Evolutionary conservation across 35 echinoderm and acorn worm genomes (phyloP).

Genomic region (Heliocidaris tuberculata): DNA sequence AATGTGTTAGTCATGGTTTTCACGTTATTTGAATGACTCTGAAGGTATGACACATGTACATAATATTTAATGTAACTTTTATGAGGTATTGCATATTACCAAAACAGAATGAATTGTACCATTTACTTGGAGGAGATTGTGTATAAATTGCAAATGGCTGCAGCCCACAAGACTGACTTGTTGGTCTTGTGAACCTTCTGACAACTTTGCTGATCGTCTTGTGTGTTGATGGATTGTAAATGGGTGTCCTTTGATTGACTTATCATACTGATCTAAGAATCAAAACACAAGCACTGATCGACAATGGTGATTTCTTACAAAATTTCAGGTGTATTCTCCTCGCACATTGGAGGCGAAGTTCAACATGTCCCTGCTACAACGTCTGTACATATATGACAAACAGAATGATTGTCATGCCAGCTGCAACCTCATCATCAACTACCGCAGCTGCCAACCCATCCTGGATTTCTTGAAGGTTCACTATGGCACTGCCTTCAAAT

Average conservation of each 20-base stretch:
- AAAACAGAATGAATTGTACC: too few species aligned
- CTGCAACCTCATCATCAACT: constrained; percentile 71
- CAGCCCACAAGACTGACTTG: too few species aligned
- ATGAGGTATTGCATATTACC: too few species aligned
- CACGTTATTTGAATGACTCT: too few species aligned
- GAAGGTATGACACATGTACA: too few species aligned
- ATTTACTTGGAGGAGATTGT: too few species aligned
- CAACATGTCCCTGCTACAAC: constrained; percentile 72
- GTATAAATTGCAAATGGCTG: too few species aligned
- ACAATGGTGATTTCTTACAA: background rate
- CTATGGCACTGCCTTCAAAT: constrained; percentile 60
- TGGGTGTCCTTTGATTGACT: background rate
- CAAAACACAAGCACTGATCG: background rate
- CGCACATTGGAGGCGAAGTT: constrained; percentile 56
- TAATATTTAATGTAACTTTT: too few species aligned
- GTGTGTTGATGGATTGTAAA: background rate
- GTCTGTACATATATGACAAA: constrained; percentile 50
- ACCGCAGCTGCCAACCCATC: constrained; percentile 68
- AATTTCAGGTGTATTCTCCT: constrained; percentile 68
- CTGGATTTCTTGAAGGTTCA: constrained; percentile 69
- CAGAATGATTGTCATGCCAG: constrained; percentile 35
- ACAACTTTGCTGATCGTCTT: background rate
- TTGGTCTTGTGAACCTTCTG: too few species aligned
- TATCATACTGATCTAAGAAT: background rate
- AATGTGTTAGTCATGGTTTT: too few species aligned